Evolutionary conservation across 2,113 vertebrate genomes (phyloP).

Genomic region (Crocuta crocuta): DNA sequence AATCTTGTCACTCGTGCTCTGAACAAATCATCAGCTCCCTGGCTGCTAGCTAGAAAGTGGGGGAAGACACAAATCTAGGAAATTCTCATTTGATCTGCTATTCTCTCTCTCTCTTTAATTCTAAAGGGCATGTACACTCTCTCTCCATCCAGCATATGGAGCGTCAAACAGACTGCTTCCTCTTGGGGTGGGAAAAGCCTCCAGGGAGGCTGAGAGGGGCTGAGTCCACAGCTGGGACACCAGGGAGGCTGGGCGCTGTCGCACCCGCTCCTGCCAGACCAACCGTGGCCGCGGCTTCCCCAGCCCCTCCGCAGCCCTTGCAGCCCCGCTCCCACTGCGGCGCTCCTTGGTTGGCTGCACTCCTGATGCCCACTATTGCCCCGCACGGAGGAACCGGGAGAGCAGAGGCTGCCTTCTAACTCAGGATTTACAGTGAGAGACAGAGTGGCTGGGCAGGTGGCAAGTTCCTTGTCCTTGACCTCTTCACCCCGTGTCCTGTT

Average conservation of each 20-base stretch:
- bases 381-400: rapidly evolving
- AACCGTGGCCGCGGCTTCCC: neutral
- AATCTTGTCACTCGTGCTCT: neutral
- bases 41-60: neutral
- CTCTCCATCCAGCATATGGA: neutral
- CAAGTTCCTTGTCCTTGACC: neutral
- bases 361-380: neutral
- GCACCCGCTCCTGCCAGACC: neutral
- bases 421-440: neutral
- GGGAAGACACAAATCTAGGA: neutral
- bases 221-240: neutral
- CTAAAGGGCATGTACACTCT: neutral
- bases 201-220: neutral
- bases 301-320: neutral
- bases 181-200: neutral
- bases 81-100: neutral
- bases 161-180: neutral
- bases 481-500: neutral
- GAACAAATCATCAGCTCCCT: neutral
- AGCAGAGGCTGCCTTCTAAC: neutral
- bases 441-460: neutral
- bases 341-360: neutral
- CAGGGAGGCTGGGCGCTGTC: neutral
- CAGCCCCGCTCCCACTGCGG: neutral
- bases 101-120: neutral